phyloP scores from a whole-genome alignment of 1,140 invertebrate genomes.

The Choristoneura fumiferana region DNA sequence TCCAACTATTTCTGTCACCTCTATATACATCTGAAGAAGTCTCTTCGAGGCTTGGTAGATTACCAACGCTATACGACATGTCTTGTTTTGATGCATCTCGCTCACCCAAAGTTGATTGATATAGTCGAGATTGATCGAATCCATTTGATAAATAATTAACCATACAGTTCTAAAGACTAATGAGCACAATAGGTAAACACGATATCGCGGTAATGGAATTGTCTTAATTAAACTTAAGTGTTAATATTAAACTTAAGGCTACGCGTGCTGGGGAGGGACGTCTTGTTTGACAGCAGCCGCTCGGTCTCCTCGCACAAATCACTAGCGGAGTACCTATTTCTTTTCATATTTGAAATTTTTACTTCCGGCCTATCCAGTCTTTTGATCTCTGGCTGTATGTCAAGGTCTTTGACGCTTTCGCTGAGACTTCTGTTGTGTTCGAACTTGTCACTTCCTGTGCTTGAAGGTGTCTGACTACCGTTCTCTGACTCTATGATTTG shows the following conservation, averaged over 20 bases:
- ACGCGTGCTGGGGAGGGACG: conserved; percentile 65
- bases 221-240: conserved; percentile 47
- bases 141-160: conserved; percentile 11
- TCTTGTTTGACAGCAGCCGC: conserved; percentile 55
- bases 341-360: conserved; percentile 48
- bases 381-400: conserved; percentile 49
- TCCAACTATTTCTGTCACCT: not conserved
- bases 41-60: conserved; percentile 15
- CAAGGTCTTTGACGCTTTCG: conserved; percentile 52
- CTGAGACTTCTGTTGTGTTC: conserved; percentile 46
- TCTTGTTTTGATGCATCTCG: not conserved
- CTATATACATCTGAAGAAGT: conserved; percentile 1
- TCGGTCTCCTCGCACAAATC: conserved; percentile 71
- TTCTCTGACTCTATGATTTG: conserved; percentile 69
- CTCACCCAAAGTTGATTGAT: conserved; percentile 4
- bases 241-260: conserved; percentile 74
- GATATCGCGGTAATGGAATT: conserved; percentile 49
- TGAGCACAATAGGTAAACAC: conserved; percentile 47
- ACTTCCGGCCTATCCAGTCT: conserved; percentile 52
- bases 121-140: conserved; percentile 1
- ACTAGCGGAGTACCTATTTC: conserved; percentile 70
- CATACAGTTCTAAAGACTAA: conserved; percentile 39
- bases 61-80: not conserved
- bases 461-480: conserved; percentile 67
- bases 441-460: conserved; percentile 53